These are phyloP conservation scores for Galaxea fascicularis DNA, from an alignment of 92 coral and sea anemone species.

Conservation along the genomic window DNA sequence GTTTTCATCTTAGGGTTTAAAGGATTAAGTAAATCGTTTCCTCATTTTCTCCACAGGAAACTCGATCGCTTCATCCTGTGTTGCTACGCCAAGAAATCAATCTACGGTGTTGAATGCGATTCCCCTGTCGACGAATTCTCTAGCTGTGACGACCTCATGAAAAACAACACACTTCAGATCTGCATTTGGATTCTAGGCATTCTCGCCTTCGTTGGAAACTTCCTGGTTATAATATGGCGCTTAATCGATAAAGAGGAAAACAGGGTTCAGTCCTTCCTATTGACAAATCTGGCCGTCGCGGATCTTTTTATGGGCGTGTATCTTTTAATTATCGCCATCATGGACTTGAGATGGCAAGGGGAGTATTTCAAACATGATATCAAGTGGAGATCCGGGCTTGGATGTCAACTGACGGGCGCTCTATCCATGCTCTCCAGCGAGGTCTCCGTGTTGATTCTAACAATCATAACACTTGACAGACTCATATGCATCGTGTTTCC, in stretches of 20 bases:
- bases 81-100: conserved; percentile 71
- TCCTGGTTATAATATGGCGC: conserved; percentile 66
- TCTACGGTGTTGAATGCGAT: conserved; percentile 45
- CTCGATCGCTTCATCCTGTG: conserved; percentile 69
- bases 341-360: conserved; percentile 78
- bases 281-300: conserved; percentile 71
- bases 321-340: conserved; percentile 64
- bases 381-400: conserved; percentile 75
- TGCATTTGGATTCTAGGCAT: conserved; percentile 76
- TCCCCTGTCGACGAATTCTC: conserved; percentile 72
- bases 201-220: conserved; percentile 67
- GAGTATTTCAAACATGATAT: conserved; percentile 79
- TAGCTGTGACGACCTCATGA: conserved; percentile 83
- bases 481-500: conserved; percentile 77
- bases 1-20: too few species aligned
- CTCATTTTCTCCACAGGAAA: conserved; percentile 28
- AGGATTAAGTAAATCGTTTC: too few species aligned
- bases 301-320: conserved; percentile 80
- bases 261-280: conserved; percentile 56
- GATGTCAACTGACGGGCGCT: conserved; percentile 66
- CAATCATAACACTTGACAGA: conserved; percentile 69
- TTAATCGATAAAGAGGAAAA: conserved; percentile 24
- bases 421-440: conserved; percentile 78
- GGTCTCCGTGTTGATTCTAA: conserved; percentile 64
- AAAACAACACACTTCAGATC: conserved; percentile 62